These are phyloP conservation scores for Hippoglossus hippoglossus DNA, from an alignment of 2,797 vertebrate species.

Conservation along the genomic window DNA sequence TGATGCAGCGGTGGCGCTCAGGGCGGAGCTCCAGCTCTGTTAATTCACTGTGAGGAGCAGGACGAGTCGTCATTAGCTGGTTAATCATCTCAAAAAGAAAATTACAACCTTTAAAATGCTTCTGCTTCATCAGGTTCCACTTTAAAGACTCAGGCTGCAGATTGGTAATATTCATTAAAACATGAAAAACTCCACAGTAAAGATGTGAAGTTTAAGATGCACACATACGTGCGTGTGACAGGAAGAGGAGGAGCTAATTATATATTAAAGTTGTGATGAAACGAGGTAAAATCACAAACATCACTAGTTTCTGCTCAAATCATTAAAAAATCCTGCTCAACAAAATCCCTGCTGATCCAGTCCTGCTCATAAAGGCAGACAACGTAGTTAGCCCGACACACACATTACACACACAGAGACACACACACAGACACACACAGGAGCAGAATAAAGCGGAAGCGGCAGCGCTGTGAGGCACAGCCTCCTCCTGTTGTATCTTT, in stretches of 20 bases:
- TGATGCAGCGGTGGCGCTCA: conserved; percentile 28
- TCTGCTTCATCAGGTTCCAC: too few relatives aligned
- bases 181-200: too few relatives aligned
- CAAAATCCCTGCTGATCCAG: not conserved
- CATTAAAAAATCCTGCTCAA: not conserved
- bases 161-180: too few relatives aligned
- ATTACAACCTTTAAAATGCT: not conserved
- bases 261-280: too few relatives aligned
- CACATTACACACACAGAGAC: not conserved
- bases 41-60: conserved; percentile 8
- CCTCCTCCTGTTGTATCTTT: conserved; percentile 57
- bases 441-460: conserved; percentile 68
- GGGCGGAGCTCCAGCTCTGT: not conserved
- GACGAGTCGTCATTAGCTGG: conserved; percentile 7
- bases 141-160: too few relatives aligned
- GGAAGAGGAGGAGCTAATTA: too few relatives aligned
- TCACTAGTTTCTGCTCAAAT: not conserved
- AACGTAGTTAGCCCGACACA: not conserved
- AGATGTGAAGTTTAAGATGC: too few relatives aligned
- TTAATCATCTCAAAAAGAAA: not conserved
- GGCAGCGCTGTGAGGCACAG: conserved; percentile 88
- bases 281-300: too few relatives aligned
- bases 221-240: too few relatives aligned
- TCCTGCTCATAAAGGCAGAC: conserved; percentile 16
- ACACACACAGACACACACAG: conserved; percentile 22